A percentile compares a stretch with the other conserved stretches of the same genome.
Conservation (phyloP, 1,140 invertebrate genomes). For the Drosophila equinoxialis region DNA sequence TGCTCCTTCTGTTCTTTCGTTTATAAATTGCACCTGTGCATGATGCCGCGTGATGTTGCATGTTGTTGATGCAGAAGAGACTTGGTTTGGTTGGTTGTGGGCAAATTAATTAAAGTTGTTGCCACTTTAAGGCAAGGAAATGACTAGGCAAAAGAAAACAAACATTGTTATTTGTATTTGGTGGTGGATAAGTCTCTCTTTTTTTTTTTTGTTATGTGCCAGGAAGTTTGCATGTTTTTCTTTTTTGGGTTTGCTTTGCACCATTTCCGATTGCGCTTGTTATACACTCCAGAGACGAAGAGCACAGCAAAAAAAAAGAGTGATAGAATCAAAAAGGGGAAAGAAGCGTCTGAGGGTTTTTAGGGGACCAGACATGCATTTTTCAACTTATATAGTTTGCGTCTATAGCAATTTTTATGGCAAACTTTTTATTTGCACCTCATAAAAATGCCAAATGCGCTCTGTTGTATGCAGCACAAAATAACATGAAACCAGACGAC, state of each 20-base stretch:
- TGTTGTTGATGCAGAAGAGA: slow-evolving; percentile 1
- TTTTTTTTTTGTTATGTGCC: not conserved
- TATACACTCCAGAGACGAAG: slow-evolving; percentile 40
- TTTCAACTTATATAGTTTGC: slow-evolving; percentile 66
- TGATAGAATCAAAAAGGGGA: not conserved
- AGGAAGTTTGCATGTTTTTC: slow-evolving; percentile 40
- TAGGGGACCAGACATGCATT: slow-evolving; percentile 65
- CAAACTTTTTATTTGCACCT: slow-evolving; percentile 81
- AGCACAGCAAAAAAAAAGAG: not conserved
- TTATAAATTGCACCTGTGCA: slow-evolving; percentile 79
- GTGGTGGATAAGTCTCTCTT: not conserved
- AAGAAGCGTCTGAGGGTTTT: not conserved
- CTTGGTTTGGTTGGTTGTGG: slow-evolving; percentile 6
- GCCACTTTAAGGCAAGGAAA: slow-evolving; percentile 54
- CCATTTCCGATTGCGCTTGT: slow-evolving; percentile 71
- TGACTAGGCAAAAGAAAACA: slow-evolving; percentile 35
- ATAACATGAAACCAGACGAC: slow-evolving; percentile 48
- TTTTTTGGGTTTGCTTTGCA: slow-evolving; percentile 20
- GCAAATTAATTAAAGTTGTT: slow-evolving; percentile 70
- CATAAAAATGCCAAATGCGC: slow-evolving; percentile 78
- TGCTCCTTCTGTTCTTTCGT: slow-evolving; percentile 10
- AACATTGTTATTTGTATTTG: not conserved
- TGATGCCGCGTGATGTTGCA: slow-evolving; percentile 58
- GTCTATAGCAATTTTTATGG: slow-evolving; percentile 78
- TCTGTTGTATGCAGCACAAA: slow-evolving; percentile 72